These are phyloP conservation scores for Stramonita haemastoma DNA, from an alignment of 2,888 invertebrate genomes.

Conservation along the genomic window DNA sequence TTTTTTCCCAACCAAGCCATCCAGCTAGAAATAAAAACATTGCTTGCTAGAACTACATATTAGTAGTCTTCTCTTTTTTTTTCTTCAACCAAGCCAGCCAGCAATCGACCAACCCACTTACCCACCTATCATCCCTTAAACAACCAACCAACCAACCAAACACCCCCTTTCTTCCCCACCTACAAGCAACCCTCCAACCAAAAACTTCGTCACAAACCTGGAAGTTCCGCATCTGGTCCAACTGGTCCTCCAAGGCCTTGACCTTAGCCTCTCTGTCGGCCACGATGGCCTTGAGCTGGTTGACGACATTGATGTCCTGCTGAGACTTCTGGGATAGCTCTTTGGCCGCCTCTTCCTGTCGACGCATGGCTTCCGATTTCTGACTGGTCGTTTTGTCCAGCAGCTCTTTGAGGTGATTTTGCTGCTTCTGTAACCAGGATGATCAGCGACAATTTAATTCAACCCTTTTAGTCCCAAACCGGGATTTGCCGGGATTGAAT, in stretches of 20 bases:
- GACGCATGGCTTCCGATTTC: slow-evolving; percentile 51
- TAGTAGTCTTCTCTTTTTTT: no score
- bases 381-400: slow-evolving; percentile 56
- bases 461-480: no score
- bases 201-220: slow-evolving; percentile 37
- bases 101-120: no score
- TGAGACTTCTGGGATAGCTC: slow-evolving; percentile 67
- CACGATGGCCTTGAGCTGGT: slow-evolving; percentile 74
- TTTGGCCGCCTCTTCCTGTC: slow-evolving; percentile 67
- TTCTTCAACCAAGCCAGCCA: no score
- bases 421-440: slow-evolving; percentile 46
- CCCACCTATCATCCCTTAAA: neutral
- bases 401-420: slow-evolving; percentile 54
- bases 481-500: no score
- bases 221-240: slow-evolving; percentile 62
- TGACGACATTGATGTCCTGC: slow-evolving; percentile 73
- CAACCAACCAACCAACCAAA: neutral
- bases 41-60: no score
- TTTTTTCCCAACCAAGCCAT: no score
- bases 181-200: neutral
- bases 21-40: no score
- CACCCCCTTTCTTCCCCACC: neutral
- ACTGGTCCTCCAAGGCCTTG: slow-evolving; percentile 69
- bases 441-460: no score
- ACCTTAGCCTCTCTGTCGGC: slow-evolving; percentile 73